Evolutionary conservation across 2,113 vertebrate genomes (phyloP).

Genomic region (Australoheros scitulus): DNA sequence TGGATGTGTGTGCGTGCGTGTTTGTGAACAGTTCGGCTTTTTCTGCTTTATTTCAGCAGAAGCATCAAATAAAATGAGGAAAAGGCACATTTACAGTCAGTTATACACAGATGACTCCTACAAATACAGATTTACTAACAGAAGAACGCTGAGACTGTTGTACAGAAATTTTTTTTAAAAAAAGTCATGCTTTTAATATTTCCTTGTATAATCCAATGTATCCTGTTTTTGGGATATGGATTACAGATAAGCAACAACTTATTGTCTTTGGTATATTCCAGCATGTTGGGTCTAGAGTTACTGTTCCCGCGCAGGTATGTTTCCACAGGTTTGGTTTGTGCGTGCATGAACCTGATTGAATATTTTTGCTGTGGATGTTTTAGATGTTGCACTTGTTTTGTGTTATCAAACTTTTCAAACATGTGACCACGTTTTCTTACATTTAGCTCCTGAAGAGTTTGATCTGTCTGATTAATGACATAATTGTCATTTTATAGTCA

Average conservation of each 20-base stretch:
- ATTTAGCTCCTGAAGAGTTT: not conserved
- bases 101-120: too few relatives aligned
- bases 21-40: not conserved
- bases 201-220: not conserved
- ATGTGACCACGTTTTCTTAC: not conserved
- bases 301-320: constrained; percentile 81
- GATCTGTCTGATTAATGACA: not conserved
- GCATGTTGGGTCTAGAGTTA: constrained; percentile 80
- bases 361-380: constrained; percentile 18
- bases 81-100: too few relatives aligned
- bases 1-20: not conserved
- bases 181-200: not conserved
- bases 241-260: constrained; percentile 19
- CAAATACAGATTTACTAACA: too few relatives aligned
- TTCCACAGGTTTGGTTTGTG: not conserved
- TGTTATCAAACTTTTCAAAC: not conserved
- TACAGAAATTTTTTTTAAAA: too few relatives aligned
- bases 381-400: not conserved
- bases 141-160: too few relatives aligned
- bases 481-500: not conserved
- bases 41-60: not conserved
- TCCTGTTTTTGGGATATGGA: not conserved
- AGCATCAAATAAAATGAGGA: not conserved
- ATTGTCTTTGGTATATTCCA: constrained; percentile 72
- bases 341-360: constrained; percentile 2